Percentiles rank a stretch among this genome's conserved stretches.
These are phyloP conservation scores for Hippocampus kuda DNA, from an alignment of 2,797 vertebrate genomes.

Conservation along the genomic window DNA sequence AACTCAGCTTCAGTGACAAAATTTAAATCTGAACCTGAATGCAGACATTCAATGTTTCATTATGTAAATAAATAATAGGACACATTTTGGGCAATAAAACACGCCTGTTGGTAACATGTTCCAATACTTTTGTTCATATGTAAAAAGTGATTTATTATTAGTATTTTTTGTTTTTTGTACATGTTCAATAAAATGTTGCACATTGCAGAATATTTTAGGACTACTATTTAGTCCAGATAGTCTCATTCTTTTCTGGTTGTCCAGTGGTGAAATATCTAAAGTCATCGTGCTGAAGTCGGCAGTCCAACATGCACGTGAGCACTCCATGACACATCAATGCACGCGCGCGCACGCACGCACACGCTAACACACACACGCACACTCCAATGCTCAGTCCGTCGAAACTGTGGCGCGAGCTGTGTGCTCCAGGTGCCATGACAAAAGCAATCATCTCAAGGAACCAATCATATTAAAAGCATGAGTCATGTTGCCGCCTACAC, in stretches of 20 bases:
- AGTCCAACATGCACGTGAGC: conserved; percentile 3
- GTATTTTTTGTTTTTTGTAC: no score
- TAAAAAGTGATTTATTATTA: background rate
- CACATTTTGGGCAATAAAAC: background rate
- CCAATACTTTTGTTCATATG: background rate
- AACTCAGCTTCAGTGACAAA: background rate
- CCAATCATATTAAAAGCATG: conserved; percentile 63
- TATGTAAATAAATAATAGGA: background rate
- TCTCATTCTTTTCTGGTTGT: background rate
- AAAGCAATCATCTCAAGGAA: conserved; percentile 57
- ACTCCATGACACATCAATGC: conserved; percentile 13
- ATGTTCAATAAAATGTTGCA: no score
- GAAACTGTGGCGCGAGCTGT: conserved; percentile 24
- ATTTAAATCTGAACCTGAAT: background rate
- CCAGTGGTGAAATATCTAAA: background rate
- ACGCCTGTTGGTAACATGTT: background rate
- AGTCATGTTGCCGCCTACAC: conserved; percentile 57
- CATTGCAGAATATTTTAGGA: background rate
- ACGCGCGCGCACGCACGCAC: conserved; percentile 13
- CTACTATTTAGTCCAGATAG: background rate
- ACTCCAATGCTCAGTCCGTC: conserved; percentile 20
- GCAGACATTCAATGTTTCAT: background rate
- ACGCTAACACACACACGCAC: conserved; percentile 13
- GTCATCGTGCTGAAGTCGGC: conserved; percentile 2
- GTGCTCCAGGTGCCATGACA: conserved; percentile 61